Evolutionary conservation across 2,888 invertebrate species (phyloP), one percentile per base, ranked within the genome.

Genomic region (Watsonalla binaria): DNA sequence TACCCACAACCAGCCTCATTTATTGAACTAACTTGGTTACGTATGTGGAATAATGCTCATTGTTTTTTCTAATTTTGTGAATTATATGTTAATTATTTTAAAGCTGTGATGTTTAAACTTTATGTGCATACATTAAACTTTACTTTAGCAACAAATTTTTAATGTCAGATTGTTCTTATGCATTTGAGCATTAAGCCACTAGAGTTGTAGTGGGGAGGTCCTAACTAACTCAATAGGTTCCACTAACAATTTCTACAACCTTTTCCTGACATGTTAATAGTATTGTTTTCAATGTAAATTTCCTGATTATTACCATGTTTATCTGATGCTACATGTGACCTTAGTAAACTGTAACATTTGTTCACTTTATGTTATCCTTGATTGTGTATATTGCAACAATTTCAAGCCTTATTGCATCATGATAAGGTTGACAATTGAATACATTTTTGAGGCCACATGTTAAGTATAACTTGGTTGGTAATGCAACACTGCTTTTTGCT

Each of bases 311-410:
- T 35, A 14, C 0, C 15, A n/a, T 48, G 7, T 35, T 37, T 48
- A 48, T 48, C 37, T 48, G 37, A 48, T 48, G 48, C 35, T 35
- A 42, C 35, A 48, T 37, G n/a, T 48, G 48, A 48, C 48, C 34
- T 47, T 34, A 47, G 6, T 47, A 35, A 48, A 35, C 48, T 14
- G 13, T 35, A 48, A 48, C 14, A 35, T 48, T 13, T 47, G 15
- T 47, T 48, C 48, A 48, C 13, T 13, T 11, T 48, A 13, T 9
- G 13, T 48, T 48, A 48, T 14, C 7, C 14, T 37, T 35, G 13
- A 35, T 34, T 35, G 34, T 4, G 35, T n/a, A 0, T n/a, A 37
- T 37, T 13, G n/a, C 5, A 35, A 5, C n/a, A 13, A 34, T 7
- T 35, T 13, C 5, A 35, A 48, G 11, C 13, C 11, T 48, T 37